These are phyloP conservation scores for Arizona elegans DNA, from an alignment of 2,113 vertebrate species.

Conservation along the genomic window DNA sequence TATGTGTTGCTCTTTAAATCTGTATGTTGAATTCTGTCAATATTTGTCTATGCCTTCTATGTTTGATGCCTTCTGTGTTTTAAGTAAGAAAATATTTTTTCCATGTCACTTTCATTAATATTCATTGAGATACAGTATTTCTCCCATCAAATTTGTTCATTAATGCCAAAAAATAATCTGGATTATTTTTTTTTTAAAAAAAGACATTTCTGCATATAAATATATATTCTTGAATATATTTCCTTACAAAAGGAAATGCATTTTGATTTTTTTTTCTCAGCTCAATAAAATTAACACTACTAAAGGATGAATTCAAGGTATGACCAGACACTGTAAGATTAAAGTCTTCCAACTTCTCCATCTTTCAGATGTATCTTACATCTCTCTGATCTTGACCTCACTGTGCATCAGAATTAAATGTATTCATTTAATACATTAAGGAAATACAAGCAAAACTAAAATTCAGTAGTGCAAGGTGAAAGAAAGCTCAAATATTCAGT, in stretches of 20 bases:
- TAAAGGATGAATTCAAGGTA: background rate
- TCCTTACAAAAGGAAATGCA: background rate
- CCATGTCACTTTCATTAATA: background rate
- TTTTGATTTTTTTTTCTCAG: background rate
- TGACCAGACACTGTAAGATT: background rate
- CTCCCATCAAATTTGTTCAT: background rate
- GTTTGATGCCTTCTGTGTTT: background rate
- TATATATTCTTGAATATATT: background rate
- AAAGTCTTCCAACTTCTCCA: background rate
- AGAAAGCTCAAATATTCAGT: background rate
- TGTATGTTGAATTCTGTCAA: background rate
- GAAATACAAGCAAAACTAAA: background rate
- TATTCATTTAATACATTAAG: background rate
- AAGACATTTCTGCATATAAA: background rate
- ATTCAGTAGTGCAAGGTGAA: background rate
- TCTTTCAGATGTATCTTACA: background rate
- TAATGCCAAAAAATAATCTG: background rate
- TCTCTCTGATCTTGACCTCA: background rate
- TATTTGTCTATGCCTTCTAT: background rate
- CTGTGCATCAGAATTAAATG: background rate
- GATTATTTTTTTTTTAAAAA: background rate
- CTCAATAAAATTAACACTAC: background rate
- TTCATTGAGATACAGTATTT: background rate
- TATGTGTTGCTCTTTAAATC: background rate
- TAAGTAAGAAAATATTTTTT: background rate